phyloP scores from a whole-genome alignment of 2,113 vertebrate species.

The Apistogramma diplotaenia region DNA sequence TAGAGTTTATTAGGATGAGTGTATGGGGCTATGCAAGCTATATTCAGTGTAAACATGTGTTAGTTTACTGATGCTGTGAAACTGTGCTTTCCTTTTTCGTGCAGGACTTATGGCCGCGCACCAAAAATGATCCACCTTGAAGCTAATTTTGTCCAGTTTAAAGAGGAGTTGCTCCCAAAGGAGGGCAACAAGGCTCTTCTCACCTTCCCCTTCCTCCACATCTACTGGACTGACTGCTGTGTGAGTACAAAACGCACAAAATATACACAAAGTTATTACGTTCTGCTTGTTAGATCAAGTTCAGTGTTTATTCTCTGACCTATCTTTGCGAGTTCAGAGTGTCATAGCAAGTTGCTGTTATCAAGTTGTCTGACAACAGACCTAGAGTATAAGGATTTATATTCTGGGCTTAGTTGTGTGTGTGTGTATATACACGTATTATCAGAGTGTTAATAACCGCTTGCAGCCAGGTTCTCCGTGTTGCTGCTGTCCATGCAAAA shows the following conservation, averaged over 20 bases:
- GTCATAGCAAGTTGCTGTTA: not conserved
- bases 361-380: not conserved
- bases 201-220: slow-evolving; percentile 97
- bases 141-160: slow-evolving; percentile 98
- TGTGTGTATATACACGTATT: too few relatives aligned
- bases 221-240: slow-evolving; percentile 99
- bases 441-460: too few relatives aligned
- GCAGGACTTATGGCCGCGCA: slow-evolving; percentile 93
- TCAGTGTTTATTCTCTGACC: not conserved
- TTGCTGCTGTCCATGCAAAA: not conserved
- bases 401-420: not conserved
- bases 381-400: not conserved
- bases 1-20: not conserved
- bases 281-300: not conserved
- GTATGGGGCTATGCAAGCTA: not conserved
- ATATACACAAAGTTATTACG: not conserved
- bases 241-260: slow-evolving; percentile 78
- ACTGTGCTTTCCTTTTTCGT: not conserved
- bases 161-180: slow-evolving; percentile 96
- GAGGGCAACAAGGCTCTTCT: slow-evolving; percentile 96
- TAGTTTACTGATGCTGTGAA: not conserved
- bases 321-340: not conserved
- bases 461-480: too few relatives aligned
- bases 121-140: slow-evolving; percentile 99
- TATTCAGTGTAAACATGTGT: not conserved